phyloP scores from a whole-genome alignment of 2,797 vertebrate species.

The Melanotaenia maccullochi region DNA sequence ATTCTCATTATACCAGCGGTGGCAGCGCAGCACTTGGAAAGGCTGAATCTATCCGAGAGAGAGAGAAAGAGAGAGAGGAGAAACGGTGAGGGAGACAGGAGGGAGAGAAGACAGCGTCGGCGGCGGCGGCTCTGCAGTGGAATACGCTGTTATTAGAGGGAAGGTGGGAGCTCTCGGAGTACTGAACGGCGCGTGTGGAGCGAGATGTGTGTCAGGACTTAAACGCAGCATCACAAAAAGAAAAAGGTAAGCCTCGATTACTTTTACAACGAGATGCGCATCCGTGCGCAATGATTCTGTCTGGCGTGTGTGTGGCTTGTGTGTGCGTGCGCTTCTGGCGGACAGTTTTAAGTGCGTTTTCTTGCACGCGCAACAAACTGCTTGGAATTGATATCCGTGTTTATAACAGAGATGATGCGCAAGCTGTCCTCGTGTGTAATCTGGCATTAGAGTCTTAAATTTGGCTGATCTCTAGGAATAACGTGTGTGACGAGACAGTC shows the following conservation, averaged over 20 bases:
- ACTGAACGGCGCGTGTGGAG: constrained; percentile 36
- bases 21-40: constrained; percentile 71
- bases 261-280: constrained; percentile 24
- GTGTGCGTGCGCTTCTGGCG: background rate
- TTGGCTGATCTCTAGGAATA: constrained; percentile 42
- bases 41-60: constrained; percentile 77
- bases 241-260: constrained; percentile 52
- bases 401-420: constrained; percentile 18
- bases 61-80: constrained; percentile 34
- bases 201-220: constrained; percentile 50
- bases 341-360: constrained; percentile 33
- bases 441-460: background rate
- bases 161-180: constrained; percentile 62
- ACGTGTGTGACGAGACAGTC: constrained; percentile 35
- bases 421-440: constrained; percentile 22
- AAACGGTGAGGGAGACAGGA: constrained; percentile 15
- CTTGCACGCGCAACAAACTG: constrained; percentile 58
- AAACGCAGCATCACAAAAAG: constrained; percentile 5
- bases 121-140: constrained; percentile 79
- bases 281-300: constrained; percentile 5
- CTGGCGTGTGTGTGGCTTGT: constrained; percentile 17
- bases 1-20: constrained; percentile 62
- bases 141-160: constrained; percentile 67
- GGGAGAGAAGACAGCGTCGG: constrained; percentile 66
- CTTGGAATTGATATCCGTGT: constrained; percentile 41